These are phyloP conservation scores for Aricia agestis DNA, from an alignment of 1,140 invertebrate species.

Conservation along the genomic window DNA sequence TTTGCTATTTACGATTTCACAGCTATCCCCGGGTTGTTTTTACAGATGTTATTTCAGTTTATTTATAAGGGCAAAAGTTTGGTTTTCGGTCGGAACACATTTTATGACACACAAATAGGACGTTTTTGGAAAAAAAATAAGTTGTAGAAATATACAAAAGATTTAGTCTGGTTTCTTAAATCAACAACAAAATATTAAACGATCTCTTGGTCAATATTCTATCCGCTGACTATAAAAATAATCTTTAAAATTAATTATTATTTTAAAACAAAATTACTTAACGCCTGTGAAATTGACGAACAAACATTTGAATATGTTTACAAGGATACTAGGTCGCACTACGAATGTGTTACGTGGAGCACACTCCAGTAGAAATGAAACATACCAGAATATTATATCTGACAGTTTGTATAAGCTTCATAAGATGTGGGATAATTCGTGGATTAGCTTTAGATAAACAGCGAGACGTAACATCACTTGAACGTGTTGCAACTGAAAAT, in stretches of 20 bases:
- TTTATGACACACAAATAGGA: neutral
- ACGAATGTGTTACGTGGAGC: neutral
- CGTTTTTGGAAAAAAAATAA: neutral
- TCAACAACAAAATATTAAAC: neutral
- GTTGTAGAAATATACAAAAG: neutral
- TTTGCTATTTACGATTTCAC: constrained; percentile 13
- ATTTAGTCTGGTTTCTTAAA: neutral
- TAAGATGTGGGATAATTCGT: constrained; percentile 8
- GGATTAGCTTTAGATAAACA: constrained; percentile 11
- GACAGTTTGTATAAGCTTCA: constrained; percentile 9
- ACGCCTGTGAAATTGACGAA: neutral
- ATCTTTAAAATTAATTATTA: no score
- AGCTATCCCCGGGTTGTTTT: constrained; percentile 11
- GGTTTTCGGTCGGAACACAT: neutral
- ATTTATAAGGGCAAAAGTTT: constrained; percentile 10
- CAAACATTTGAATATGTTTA: neutral
- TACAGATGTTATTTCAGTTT: constrained; percentile 2
- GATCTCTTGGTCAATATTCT: no score
- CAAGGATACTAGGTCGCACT: neutral
- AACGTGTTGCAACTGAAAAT: neutral
- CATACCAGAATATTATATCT: constrained; percentile 15
- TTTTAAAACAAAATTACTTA: neutral
- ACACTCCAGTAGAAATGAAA: constrained; percentile 5
- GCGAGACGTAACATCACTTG: neutral
- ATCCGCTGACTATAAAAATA: no score